These are phyloP conservation scores for Heliconius ismenius DNA, from an alignment of 2,888 invertebrate genomes.

Conservation along the genomic window DNA sequence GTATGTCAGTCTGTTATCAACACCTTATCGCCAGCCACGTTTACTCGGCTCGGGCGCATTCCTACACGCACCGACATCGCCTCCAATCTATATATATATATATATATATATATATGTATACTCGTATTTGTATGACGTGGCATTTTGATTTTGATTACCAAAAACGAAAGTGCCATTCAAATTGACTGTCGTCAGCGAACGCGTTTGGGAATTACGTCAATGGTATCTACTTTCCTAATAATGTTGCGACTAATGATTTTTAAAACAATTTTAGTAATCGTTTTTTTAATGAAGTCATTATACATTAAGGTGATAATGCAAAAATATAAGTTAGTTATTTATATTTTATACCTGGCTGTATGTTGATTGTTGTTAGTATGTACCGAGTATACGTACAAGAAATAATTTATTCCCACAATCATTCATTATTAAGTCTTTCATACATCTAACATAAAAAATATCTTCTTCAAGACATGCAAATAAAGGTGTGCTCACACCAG, in stretches of 20 bases:
- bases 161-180: constrained; percentile 31
- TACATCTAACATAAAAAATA: constrained; percentile 25
- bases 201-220: background rate
- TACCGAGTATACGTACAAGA: no score
- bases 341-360: background rate
- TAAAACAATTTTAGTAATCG: background rate
- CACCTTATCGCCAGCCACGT: constrained; percentile 58
- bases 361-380: no score
- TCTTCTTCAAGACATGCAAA: constrained; percentile 56
- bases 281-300: background rate
- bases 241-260: background rate
- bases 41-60: constrained; percentile 56
- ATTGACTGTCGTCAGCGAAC: constrained; percentile 4
- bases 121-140: constrained; percentile 43
- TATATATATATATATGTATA: no score
- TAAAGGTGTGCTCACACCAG: constrained; percentile 70
- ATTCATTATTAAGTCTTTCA: background rate
- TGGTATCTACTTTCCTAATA: background rate
- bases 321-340: background rate
- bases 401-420: background rate
- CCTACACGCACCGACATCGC: constrained; percentile 46
- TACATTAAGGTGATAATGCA: background rate
- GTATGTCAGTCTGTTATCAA: constrained; percentile 48
- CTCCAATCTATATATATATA: constrained; percentile 49
- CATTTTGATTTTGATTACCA: constrained; percentile 18